These are phyloP conservation scores for Miltochrista miniata DNA, from an alignment of 2,888 invertebrate genomes.

Conservation along the genomic window DNA sequence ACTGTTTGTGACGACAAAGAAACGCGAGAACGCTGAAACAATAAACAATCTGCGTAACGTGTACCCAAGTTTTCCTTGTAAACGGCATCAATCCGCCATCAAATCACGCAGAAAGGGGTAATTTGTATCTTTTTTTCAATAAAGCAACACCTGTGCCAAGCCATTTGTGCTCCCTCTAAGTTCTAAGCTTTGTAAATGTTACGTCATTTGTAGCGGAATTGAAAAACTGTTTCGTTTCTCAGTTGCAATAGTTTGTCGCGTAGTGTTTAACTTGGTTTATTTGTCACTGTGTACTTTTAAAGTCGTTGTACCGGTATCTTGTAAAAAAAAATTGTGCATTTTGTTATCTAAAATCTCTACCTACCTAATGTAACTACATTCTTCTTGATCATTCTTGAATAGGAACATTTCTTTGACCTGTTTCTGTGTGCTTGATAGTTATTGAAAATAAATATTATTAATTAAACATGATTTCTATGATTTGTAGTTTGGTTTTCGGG, in stretches of 20 bases:
- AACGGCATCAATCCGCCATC: constrained; percentile 61
- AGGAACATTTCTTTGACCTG: too few species aligned
- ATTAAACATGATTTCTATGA: too few species aligned
- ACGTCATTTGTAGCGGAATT: constrained; percentile 77
- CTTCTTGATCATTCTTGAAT: too few species aligned
- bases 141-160: constrained; percentile 76
- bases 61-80: constrained; percentile 37
- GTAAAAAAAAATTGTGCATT: too few species aligned
- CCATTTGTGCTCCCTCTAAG: constrained; percentile 73
- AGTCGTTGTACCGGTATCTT: constrained; percentile 18
- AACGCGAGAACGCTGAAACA: constrained; percentile 34
- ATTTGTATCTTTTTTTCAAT: constrained; percentile 82
- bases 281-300: constrained; percentile 23
- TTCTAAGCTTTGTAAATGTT: constrained; percentile 78
- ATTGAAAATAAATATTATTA: too few species aligned
- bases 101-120: constrained; percentile 69
- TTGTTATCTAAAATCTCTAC: too few species aligned
- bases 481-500: too few species aligned
- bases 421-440: too few species aligned
- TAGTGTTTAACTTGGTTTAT: constrained; percentile 39
- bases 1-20: constrained; percentile 17
- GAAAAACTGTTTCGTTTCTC: constrained; percentile 72
- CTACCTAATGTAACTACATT: too few species aligned
- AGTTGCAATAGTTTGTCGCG: constrained; percentile 63
- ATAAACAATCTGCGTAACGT: constrained; percentile 39